Evolutionary conservation across 2,113 vertebrate species (phyloP).

Genomic region (Peromyscus leucopus): DNA sequence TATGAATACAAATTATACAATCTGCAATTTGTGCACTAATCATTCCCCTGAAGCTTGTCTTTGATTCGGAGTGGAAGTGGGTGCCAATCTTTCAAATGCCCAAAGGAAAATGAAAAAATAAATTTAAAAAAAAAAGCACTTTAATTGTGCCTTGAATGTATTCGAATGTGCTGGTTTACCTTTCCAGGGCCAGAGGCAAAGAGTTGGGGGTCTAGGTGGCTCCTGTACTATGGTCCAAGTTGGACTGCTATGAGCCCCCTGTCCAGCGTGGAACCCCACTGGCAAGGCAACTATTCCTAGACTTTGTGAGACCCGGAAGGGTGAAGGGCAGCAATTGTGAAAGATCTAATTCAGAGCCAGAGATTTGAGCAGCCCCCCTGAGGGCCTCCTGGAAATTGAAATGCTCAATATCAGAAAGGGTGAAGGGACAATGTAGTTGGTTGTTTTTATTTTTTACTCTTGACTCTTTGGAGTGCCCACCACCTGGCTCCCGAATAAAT

Average conservation of each 20-base stretch:
- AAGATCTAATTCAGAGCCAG: background rate
- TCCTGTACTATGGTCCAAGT: conserved; percentile 29
- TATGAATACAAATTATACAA: background rate
- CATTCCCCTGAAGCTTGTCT: background rate
- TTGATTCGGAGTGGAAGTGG: background rate
- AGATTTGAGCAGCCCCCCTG: background rate
- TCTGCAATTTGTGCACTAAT: background rate
- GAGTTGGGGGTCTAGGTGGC: conserved; percentile 45
- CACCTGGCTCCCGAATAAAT: background rate
- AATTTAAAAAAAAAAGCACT: background rate
- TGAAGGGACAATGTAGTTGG: background rate
- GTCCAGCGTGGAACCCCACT: conserved; percentile 19
- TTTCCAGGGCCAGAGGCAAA: conserved; percentile 37
- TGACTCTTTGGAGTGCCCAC: background rate
- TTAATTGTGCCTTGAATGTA: background rate
- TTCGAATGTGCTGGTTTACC: conserved; percentile 29
- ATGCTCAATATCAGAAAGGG: background rate
- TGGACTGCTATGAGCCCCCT: conserved; percentile 43
- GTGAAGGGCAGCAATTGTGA: background rate
- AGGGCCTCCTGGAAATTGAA: background rate
- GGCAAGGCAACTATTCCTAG: background rate
- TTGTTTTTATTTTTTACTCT: background rate
- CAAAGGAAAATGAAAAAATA: background rate
- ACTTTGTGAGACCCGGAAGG: background rate
- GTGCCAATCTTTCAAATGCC: background rate